Evolutionary conservation across 2,113 vertebrate genomes (phyloP).

Genomic region (Ahaetulla prasina): DNA sequence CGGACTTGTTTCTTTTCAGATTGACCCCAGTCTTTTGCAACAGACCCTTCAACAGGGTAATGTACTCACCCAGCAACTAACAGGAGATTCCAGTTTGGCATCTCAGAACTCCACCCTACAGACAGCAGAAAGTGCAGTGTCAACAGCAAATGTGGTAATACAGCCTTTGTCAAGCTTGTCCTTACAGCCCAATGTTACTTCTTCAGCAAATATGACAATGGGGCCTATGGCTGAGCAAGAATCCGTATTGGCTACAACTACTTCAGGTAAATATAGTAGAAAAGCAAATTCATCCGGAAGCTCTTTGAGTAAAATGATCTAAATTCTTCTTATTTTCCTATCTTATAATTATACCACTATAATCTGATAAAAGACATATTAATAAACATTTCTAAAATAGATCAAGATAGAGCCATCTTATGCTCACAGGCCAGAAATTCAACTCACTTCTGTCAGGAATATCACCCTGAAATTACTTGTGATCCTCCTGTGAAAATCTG

Average conservation of each 20-base stretch:
- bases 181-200: conserved; percentile 79
- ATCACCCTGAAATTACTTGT: not conserved
- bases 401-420: not conserved
- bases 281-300: not conserved
- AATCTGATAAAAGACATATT: not conserved
- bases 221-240: conserved; percentile 84
- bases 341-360: not conserved
- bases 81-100: conserved; percentile 72
- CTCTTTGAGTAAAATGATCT: not conserved
- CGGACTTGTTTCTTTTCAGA: conserved; percentile 68
- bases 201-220: conserved; percentile 79
- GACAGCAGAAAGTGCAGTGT: conserved; percentile 72
- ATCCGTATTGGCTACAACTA: conserved; percentile 64
- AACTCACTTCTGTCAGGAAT: not conserved
- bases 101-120: conserved; percentile 75
- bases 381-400: not conserved
- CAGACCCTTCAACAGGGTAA: conserved; percentile 88
- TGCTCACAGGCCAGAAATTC: not conserved
- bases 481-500: not conserved
- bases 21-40: conserved; percentile 88
- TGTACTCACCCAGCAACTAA: conserved; percentile 82
- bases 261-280: conserved; percentile 61
- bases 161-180: conserved; percentile 88
- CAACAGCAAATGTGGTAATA: conserved; percentile 86
- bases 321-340: not conserved